A percentile compares a stretch with the other conserved stretches of the same genome.
Evolutionary conservation across 2,888 invertebrate species (phyloP).

Genomic region (Eristalinus aeneus): DNA sequence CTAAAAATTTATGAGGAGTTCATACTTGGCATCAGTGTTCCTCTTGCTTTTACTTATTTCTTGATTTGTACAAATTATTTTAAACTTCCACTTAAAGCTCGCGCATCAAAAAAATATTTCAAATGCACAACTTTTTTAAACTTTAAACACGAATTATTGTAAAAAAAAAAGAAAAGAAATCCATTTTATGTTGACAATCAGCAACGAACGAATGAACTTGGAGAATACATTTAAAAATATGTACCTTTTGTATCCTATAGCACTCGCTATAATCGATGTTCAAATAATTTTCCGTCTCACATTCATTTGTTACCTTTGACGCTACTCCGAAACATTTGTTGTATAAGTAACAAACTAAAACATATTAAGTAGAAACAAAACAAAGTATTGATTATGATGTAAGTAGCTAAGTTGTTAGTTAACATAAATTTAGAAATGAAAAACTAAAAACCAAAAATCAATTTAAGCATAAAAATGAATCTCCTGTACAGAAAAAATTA

Average conservation of each 20-base stretch:
- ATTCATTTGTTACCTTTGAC: constrained; percentile 22
- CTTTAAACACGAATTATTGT: background rate
- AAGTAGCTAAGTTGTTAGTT: constrained; percentile 69
- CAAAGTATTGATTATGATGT: constrained; percentile 45
- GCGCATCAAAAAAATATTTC: background rate
- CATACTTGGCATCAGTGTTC: no score
- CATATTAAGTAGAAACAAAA: constrained; percentile 45
- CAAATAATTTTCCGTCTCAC: constrained; percentile 59
- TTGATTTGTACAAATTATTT: no score
- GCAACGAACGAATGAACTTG: constrained; percentile 50
- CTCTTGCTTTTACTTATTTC: background rate
- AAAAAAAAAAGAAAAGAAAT: constrained; percentile 2
- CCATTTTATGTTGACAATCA: constrained; percentile 65
- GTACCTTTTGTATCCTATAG: constrained; percentile 50
- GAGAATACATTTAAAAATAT: constrained; percentile 3
- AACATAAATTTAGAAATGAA: constrained; percentile 62
- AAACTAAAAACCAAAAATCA: background rate
- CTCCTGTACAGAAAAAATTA: constrained; percentile 57
- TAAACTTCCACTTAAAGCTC: background rate
- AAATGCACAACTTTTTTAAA: constrained; percentile 16
- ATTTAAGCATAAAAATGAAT: background rate
- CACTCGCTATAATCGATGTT: constrained; percentile 10
- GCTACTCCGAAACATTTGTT: background rate
- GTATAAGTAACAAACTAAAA: constrained; percentile 1
- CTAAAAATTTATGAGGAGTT: no score